Evolutionary conservation across 1,140 invertebrate species (phyloP).

Genomic region (Yoshiicerus persimilis): DNA sequence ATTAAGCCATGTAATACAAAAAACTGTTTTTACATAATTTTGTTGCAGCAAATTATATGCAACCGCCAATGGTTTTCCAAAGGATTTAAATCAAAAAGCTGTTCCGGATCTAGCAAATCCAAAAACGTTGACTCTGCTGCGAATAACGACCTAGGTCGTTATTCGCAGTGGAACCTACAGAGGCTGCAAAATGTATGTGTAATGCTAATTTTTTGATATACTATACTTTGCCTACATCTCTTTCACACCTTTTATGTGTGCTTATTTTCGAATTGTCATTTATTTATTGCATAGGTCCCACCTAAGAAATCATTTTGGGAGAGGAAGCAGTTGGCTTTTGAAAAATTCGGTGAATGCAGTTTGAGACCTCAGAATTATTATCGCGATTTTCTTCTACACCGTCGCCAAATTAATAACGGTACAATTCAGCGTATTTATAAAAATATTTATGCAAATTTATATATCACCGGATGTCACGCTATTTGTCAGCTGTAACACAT

Average conservation of each 20-base stretch:
- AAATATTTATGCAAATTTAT: too few species aligned
- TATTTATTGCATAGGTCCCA: background rate
- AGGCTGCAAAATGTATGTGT: background rate
- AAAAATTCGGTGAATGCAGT: background rate
- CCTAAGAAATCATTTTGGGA: background rate
- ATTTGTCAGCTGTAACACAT: background rate
- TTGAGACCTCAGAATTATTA: background rate
- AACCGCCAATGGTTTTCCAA: background rate
- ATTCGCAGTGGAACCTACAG: background rate
- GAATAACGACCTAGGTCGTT: background rate
- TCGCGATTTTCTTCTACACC: background rate
- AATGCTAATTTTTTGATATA: background rate
- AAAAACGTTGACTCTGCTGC: background rate
- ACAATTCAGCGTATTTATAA: background rate
- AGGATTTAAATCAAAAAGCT: background rate
- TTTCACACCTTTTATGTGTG: background rate
- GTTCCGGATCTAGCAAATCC: background rate
- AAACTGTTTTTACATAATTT: background rate
- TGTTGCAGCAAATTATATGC: background rate
- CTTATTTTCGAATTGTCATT: background rate
- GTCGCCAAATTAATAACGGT: constrained; percentile 6
- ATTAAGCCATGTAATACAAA: background rate
- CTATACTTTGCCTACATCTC: background rate
- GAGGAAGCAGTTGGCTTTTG: background rate
- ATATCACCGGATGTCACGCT: background rate